Percentiles rank a stretch among this genome's conserved stretches.
These are phyloP conservation scores for Idaea aversata DNA, from an alignment of 2,888 invertebrate species.

Conservation along the genomic window DNA sequence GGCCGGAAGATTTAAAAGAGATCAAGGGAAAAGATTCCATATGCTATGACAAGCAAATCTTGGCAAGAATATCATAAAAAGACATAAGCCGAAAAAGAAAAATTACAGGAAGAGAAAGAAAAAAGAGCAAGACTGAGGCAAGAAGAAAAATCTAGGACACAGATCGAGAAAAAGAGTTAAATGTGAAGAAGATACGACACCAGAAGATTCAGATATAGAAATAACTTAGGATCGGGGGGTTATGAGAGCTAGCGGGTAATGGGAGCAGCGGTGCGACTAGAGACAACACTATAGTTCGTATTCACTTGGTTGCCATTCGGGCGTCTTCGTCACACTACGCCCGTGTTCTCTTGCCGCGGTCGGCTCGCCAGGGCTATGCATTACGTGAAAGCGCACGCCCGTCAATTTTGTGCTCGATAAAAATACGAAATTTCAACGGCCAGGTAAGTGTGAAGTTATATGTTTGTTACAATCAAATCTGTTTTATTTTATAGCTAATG, in stretches of 20 bases:
- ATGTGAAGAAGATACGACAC: no score
- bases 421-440: slow-evolving; percentile 17
- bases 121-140: no score
- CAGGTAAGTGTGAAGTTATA: slow-evolving; percentile 14
- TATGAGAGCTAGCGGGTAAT: slow-evolving; percentile 3
- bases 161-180: no score
- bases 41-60: no score
- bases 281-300: slow-evolving; percentile 22
- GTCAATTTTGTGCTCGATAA: slow-evolving; percentile 18
- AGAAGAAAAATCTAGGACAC: no score
- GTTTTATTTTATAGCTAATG: slow-evolving; percentile 20
- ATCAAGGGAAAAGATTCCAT: no score
- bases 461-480: slow-evolving; percentile 16
- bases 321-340: slow-evolving; percentile 16
- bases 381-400: slow-evolving; percentile 13
- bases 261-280: slow-evolving; percentile 16
- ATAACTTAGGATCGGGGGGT: neutral
- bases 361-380: slow-evolving; percentile 18
- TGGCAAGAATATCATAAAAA: no score
- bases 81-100: no score
- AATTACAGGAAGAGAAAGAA: no score
- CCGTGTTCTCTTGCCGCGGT: slow-evolving; percentile 12
- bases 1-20: no score
- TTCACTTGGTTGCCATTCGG: slow-evolving; percentile 21
- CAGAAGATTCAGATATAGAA: no score